Base-by-base conservation (phyloP, 2,797 vertebrate species). In the Rhadinocentrus ornatus region DNA sequence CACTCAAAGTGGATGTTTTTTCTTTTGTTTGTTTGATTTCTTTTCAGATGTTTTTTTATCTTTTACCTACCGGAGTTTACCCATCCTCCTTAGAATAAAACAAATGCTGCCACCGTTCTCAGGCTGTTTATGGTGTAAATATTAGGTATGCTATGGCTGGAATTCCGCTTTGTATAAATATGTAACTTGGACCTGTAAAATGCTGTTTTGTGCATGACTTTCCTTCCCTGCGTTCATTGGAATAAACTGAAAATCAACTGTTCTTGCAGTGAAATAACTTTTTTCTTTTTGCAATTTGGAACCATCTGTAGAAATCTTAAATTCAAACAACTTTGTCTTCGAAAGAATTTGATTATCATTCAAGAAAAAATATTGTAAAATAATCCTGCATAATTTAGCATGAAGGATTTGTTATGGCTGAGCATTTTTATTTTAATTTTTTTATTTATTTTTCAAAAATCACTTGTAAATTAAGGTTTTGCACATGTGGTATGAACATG, bases 1-100 rank as follows among this genome's bases (percentile, higher is more conserved):
- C 78, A 65, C 48, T 81, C 66, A 35, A 62, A 59, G 56, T 50
- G 80, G 63, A 75, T 66, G 81, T 71, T 75, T 71, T 57, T 41
- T 15, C 3, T 69, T 76, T 68, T 31, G 69, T 59, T 24, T 31
- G 11, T 1, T 22, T 50, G 1, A n/a, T 20, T 48, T 10, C 10
- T 46, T 48, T 18, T 10, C 34, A 35, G 34, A 35, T 32, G 8
- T 32, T 7, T 32, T 32, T 35, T 35, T 35, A 35, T 2, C 11
- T 32, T 35, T 35, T 35, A 35, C 9, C 11, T 35, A 35, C 34
- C 10, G 11, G 34, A 50, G 48, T 11, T 9, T 9, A 50, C n/a
- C 44, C 2, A n/a, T 9, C 48, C 22, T 50, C 10, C 12, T 10
- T 10, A 35, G 9, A 35, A 35, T 35, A 35, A 35, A 35, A 12